phyloP scores from a whole-genome alignment of 2,888 invertebrate genomes.

The Agapostemon virescens region DNA sequence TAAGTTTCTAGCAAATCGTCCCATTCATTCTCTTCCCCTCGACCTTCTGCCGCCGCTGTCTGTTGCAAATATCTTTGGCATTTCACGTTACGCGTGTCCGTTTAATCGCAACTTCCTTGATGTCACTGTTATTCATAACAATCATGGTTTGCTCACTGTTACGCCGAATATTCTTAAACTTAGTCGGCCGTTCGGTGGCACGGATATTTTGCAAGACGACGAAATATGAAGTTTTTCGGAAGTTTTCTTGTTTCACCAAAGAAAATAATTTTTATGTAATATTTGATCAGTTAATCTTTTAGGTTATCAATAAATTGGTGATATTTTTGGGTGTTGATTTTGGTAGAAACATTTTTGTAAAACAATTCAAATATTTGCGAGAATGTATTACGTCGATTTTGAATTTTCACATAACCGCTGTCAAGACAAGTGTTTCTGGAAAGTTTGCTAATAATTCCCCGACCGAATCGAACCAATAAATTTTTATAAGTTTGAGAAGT shows the following conservation, averaged over 20 bases:
- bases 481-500: background rate
- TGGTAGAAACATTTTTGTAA: background rate
- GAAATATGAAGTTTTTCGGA: background rate
- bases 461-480: background rate
- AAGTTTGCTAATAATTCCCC: background rate
- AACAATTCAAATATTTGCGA: background rate
- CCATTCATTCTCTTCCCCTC: slow-evolving; percentile 42
- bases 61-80: slow-evolving; percentile 5
- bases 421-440: background rate
- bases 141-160: background rate
- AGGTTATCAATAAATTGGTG: no score
- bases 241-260: no score
- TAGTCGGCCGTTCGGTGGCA: background rate
- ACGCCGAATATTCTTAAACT: background rate
- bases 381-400: background rate
- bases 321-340: background rate
- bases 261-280: no score
- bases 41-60: slow-evolving; percentile 14
- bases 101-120: slow-evolving; percentile 21
- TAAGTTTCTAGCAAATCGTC: slow-evolving; percentile 57
- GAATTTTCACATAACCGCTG: no score
- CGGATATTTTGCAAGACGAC: background rate
- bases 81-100: slow-evolving; percentile 10
- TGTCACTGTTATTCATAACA: background rate
- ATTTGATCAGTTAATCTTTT: no score